A percentile compares a stretch with the other conserved stretches of the same genome.
Conservation (phyloP, 30 jellyfish, hydroid and myxozoan genomes). For the Turritopsis rubra region DNA sequence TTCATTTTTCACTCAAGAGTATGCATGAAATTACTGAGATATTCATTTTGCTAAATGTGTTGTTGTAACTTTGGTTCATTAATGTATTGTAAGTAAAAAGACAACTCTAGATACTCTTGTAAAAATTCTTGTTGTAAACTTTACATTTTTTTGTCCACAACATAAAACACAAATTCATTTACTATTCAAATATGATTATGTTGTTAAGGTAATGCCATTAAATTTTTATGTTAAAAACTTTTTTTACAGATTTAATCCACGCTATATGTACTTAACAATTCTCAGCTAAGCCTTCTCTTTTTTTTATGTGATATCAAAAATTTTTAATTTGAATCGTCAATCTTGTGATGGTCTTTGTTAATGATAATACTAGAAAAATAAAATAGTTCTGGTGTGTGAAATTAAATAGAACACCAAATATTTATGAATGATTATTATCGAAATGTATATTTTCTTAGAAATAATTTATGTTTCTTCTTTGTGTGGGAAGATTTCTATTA, state of each 20-base stretch:
- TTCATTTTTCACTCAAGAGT: too few relatives aligned
- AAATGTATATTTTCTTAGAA: not conserved
- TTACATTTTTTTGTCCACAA: not conserved
- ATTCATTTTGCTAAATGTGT: too few relatives aligned
- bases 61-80: too few relatives aligned
- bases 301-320: not conserved
- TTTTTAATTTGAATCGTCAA: not conserved
- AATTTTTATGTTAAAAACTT: not conserved
- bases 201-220: not conserved
- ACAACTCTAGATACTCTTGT: too few relatives aligned
- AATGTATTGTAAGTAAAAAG: too few relatives aligned
- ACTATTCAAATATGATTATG: not conserved
- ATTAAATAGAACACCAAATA: not conserved
- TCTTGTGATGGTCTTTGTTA: not conserved
- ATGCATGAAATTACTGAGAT: too few relatives aligned
- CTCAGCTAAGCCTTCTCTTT: not conserved
- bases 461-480: not conserved
- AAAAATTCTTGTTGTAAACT: too few relatives aligned
- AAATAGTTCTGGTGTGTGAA: not conserved
- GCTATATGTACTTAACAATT: not conserved
- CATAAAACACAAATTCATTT: not conserved
- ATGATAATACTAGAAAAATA: too few relatives aligned
- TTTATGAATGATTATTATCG: not conserved
- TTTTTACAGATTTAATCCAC: not conserved
- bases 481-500: not conserved